Base-by-base conservation (phyloP, 2,113 vertebrate species). In the Notiomystis cincta region DNA sequence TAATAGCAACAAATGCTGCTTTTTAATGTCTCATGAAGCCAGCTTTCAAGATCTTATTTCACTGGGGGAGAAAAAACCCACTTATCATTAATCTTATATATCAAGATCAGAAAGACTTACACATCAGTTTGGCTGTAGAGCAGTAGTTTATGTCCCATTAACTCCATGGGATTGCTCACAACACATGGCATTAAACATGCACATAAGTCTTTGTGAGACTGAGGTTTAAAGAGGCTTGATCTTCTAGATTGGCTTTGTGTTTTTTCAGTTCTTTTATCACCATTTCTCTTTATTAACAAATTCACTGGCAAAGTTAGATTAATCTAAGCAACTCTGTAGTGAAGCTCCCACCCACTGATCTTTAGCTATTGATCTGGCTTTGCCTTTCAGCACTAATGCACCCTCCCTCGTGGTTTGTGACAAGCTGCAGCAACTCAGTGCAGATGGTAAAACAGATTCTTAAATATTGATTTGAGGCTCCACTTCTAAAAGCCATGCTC, bases 391-490 rank as follows among this genome's bases (percentile, higher is more conserved):
- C 76, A n/a, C 66, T 96, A 80, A 95, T 81, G 92, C 87, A 81
- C 67, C 27, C 1, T 95, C 95, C 79, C 87, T 81, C 48, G 88
- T 58, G 93, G 67, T 48, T 71, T 96, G 76, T 2, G 20, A 94
- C 81, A 94, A 90, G 89, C 95, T 90, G 73, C 93, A 66, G 82
- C 85, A 83, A 71, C 93, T 92, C 56, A 31, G 75, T 88, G 80
- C 92, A 96, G 95, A 95, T 90, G 88, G 93, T 81, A 71, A 94
- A 96, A 93, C 95, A 96, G 90, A 92, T 90, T 95, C 95, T 92
- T 97, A 94, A 90, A 75, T 94, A 96, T 96, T 75, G 95, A 96
- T 97, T 75, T 86, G 85, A 80, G 76, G 79, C 54, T 86, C 22
- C 79, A 4, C 71, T 86, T 95, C 82, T 83, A 96, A 90, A 95